These are phyloP conservation scores for Callionymus lyra DNA, from an alignment of 2,113 vertebrate species.

Conservation along the genomic window DNA sequence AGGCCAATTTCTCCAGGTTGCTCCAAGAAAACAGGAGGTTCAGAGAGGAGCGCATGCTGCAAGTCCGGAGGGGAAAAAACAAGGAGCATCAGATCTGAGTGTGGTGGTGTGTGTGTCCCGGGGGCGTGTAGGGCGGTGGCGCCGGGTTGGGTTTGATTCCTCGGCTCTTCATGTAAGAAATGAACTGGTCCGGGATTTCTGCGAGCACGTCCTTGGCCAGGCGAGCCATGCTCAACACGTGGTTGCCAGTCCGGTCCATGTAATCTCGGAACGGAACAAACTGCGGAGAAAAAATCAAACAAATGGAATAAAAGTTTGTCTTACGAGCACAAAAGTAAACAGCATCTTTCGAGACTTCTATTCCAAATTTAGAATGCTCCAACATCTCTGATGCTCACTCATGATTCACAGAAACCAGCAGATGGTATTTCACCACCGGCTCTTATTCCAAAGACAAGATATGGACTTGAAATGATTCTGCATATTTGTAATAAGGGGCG, in stretches of 20 bases:
- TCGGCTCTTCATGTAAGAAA: constrained; percentile 85
- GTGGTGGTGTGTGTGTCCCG: constrained; percentile 69
- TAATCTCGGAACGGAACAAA: constrained; percentile 91
- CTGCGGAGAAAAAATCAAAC: constrained; percentile 41
- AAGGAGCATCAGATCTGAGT: constrained; percentile 66
- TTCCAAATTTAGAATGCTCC: background rate
- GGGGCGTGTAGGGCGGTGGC: constrained; percentile 68
- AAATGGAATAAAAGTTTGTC: background rate
- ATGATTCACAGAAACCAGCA: background rate
- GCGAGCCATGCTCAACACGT: constrained; percentile 87
- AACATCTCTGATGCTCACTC: background rate
- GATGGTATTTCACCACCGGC: background rate
- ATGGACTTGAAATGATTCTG: background rate
- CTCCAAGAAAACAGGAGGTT: constrained; percentile 26
- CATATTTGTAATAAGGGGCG: background rate
- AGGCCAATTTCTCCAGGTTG: constrained; percentile 20
- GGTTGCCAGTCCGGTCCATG: constrained; percentile 82
- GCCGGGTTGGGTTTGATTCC: constrained; percentile 74
- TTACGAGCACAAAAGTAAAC: too few relatives aligned
- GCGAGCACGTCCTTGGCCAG: constrained; percentile 87
- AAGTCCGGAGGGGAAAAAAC: constrained; percentile 23
- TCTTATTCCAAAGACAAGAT: background rate
- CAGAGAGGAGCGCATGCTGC: constrained; percentile 35
- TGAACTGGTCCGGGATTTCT: constrained; percentile 88
- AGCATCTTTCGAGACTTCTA: background rate